Evolutionary conservation across 2,113 vertebrate genomes (phyloP).

Genomic region (Otus sunia): DNA sequence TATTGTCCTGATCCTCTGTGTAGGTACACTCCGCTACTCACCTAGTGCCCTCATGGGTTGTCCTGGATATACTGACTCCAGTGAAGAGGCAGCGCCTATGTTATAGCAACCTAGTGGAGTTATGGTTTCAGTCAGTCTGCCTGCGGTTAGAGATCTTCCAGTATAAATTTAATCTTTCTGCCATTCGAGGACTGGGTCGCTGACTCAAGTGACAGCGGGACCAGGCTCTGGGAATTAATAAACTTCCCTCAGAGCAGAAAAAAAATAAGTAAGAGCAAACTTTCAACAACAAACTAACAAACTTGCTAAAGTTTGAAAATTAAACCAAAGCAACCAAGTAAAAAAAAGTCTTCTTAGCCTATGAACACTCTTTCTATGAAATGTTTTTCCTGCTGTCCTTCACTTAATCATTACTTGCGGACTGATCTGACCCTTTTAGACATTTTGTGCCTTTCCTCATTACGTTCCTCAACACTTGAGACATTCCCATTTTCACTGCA

Average conservation of each 20-base stretch:
- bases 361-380: not conserved
- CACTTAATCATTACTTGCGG: not conserved
- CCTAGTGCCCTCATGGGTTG: not conserved
- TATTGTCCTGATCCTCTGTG: not conserved
- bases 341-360: not conserved
- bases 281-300: not conserved
- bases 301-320: not conserved
- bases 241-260: not conserved
- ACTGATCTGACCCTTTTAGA: not conserved
- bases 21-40: not conserved
- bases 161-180: not conserved
- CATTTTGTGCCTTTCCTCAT: not conserved
- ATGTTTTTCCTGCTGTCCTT: not conserved
- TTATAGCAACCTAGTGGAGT: not conserved
- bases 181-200: not conserved
- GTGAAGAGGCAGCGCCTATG: not conserved
- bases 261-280: not conserved
- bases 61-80: not conserved
- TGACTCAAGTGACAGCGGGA: not conserved
- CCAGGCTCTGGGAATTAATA: not conserved
- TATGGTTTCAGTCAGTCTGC: not conserved
- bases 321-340: not conserved
- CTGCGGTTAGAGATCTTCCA: not conserved
- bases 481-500: not conserved
- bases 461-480: not conserved